These are phyloP conservation scores for Trachelus troglodyta DNA, from an alignment of 2,888 invertebrate genomes.

Conservation along the genomic window DNA sequence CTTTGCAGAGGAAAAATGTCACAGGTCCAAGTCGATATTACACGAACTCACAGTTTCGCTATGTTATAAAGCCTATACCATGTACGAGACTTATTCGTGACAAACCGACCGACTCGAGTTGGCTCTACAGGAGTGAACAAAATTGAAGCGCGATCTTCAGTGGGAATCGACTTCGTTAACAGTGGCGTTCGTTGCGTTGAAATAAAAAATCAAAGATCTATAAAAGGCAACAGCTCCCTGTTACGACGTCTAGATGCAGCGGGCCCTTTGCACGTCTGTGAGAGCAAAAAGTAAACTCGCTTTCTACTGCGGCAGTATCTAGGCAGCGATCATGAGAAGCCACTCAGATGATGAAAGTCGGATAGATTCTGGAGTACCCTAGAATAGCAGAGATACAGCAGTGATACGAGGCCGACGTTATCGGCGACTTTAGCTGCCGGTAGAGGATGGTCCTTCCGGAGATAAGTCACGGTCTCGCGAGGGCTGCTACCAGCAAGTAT, in stretches of 20 bases:
- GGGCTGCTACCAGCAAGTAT: neutral
- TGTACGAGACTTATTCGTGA: neutral
- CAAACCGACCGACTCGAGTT: neutral
- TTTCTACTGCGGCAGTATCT: neutral
- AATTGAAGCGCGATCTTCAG: neutral
- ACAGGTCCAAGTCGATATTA: neutral
- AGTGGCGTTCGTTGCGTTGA: neutral
- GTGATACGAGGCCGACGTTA: neutral
- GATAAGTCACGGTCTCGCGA: neutral
- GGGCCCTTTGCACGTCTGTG: neutral
- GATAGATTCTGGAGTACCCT: neutral
- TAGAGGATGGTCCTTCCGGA: neutral
- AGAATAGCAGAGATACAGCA: neutral
- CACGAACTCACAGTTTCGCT: neutral
- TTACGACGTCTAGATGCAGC: neutral
- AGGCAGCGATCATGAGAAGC: neutral
- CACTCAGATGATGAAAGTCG: neutral
- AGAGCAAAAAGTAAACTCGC: neutral
- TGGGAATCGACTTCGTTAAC: neutral
- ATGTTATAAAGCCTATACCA: neutral
- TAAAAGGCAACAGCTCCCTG: neutral
- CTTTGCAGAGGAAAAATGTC: neutral
- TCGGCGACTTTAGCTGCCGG: neutral
- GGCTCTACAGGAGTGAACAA: neutral
- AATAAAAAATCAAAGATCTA: neutral